Evolutionary conservation across 2,797 vertebrate species (phyloP).

Genomic region (Poeciliopsis gracilis): DNA sequence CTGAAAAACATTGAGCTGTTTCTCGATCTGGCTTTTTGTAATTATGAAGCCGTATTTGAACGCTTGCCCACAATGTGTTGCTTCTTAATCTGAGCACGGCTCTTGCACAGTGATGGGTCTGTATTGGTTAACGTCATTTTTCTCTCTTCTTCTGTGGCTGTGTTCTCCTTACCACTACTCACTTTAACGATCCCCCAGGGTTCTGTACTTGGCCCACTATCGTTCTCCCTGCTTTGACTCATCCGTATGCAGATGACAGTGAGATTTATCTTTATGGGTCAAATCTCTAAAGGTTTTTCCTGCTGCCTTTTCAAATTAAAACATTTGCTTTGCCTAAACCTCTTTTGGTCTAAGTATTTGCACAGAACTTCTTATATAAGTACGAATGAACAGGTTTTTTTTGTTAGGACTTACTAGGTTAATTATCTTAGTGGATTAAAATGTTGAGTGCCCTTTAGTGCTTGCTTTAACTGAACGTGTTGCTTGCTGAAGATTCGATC

Average conservation of each 20-base stretch:
- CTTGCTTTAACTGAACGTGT: neutral
- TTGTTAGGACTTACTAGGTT: neutral
- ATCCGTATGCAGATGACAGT: neutral
- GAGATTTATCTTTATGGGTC: neutral
- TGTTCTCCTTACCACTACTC: neutral
- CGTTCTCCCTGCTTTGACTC: neutral
- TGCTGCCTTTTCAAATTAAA: neutral
- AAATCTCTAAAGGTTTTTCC: neutral
- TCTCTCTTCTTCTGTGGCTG: neutral
- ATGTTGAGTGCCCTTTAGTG: neutral
- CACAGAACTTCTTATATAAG: too few species aligned
- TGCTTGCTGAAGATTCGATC: neutral
- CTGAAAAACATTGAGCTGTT: too few species aligned
- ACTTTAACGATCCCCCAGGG: neutral
- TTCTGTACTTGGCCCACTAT: neutral
- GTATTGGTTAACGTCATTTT: neutral
- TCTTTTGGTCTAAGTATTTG: neutral
- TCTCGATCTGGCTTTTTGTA: too few species aligned
- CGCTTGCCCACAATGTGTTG: neutral
- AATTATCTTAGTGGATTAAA: neutral
- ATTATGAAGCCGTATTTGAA: neutral
- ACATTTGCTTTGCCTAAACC: neutral
- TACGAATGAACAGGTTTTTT: too few species aligned
- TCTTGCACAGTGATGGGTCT: neutral
- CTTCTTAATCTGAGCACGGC: neutral